A percentile compares a stretch with the other conserved stretches of the same genome.
These are phyloP conservation scores for Pygoscelis adeliae DNA, from an alignment of 2,113 vertebrate species.

Conservation along the genomic window DNA sequence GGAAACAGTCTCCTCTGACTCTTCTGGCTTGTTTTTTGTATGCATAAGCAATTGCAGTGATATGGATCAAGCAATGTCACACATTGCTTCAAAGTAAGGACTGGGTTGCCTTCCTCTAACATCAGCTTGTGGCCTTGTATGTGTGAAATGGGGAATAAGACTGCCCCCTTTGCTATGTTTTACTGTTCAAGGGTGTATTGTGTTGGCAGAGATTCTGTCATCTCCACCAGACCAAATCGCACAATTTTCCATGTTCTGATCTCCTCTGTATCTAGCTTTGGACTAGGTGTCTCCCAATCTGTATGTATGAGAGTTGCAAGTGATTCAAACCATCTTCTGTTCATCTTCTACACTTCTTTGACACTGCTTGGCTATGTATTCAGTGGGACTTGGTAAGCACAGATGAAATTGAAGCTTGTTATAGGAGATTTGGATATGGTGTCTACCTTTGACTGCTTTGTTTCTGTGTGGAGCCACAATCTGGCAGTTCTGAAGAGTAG, in stretches of 20 bases:
- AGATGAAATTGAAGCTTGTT: neutral
- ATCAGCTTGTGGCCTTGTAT: neutral
- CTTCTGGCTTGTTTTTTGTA: neutral
- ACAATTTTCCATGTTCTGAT: neutral
- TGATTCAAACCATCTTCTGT: neutral
- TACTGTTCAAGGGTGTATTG: neutral
- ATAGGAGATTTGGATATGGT: neutral
- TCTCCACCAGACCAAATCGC: neutral
- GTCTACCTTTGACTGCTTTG: neutral
- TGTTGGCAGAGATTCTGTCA: neutral
- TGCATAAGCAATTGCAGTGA: neutral
- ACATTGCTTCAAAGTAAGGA: neutral
- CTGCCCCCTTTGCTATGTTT: neutral
- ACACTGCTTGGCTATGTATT: neutral
- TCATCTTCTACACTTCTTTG: neutral
- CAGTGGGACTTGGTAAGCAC: fast-evolving
- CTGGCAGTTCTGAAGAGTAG: neutral
- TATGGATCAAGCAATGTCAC: neutral
- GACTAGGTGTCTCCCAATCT: neutral
- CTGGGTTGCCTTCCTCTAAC: neutral
- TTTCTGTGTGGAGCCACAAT: neutral
- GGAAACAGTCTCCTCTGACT: neutral
- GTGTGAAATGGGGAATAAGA: neutral
- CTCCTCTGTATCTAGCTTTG: neutral
- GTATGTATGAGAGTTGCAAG: neutral